These are phyloP conservation scores for Glyptemys insculpta DNA, from an alignment of 2,797 vertebrate genomes.

Conservation along the genomic window DNA sequence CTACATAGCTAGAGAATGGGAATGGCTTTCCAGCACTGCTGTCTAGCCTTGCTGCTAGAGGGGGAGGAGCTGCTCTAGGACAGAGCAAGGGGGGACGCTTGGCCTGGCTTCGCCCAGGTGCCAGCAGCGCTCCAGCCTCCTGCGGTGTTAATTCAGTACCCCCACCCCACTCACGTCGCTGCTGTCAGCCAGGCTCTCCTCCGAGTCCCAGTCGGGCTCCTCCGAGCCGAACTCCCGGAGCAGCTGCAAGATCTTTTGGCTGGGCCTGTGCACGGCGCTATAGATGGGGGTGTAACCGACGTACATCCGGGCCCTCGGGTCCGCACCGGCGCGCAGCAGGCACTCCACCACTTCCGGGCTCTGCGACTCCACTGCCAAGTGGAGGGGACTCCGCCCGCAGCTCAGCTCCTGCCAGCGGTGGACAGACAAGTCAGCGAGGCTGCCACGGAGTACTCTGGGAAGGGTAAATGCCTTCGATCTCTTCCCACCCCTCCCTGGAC, in stretches of 20 bases:
- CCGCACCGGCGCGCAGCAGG: slow-evolving; percentile 75
- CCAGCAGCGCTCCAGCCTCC: not conserved
- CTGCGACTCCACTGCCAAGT: slow-evolving; percentile 84
- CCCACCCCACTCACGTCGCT: slow-evolving; percentile 23
- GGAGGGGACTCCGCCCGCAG: slow-evolving; percentile 83
- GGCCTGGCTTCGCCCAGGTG: not conserved
- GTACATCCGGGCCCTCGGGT: slow-evolving; percentile 78
- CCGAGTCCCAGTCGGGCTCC: slow-evolving; percentile 69
- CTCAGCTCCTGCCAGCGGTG: slow-evolving; percentile 76
- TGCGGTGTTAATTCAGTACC: too few species aligned
- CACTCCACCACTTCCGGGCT: slow-evolving; percentile 70
- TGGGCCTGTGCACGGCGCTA: slow-evolving; percentile 81
- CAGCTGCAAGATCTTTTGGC: slow-evolving; percentile 71
- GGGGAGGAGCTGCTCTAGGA: not conserved
- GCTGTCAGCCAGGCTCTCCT: slow-evolving; percentile 67
- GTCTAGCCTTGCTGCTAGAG: not conserved
- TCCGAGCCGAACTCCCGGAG: slow-evolving; percentile 79
- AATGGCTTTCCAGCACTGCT: not conserved
- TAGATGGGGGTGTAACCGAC: slow-evolving; percentile 83
- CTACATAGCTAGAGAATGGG: not conserved
- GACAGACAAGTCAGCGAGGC: not conserved
- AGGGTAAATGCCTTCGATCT: not conserved
- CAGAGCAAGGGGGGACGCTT: not conserved
- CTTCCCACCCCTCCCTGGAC: not conserved
- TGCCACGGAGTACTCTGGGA: not conserved